Evolutionary conservation across 1,140 invertebrate species (phyloP).

Genomic region (Chrysopa pallens): DNA sequence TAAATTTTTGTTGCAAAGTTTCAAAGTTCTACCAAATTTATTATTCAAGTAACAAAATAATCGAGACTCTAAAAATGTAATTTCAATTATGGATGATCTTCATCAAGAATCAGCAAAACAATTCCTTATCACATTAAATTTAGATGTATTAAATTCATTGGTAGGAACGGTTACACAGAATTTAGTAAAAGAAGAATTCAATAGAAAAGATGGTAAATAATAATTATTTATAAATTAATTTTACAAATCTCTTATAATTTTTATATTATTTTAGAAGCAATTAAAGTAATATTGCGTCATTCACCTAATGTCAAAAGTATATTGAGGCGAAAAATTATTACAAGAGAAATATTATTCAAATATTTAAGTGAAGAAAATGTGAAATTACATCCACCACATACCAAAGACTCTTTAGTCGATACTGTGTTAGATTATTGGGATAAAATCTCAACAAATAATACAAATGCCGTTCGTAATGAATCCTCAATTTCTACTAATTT

Average conservation of each 20-base stretch:
- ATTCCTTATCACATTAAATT: no score
- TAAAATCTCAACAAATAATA: background rate
- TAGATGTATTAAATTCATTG: slow-evolving; percentile 11
- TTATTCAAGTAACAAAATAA: no score
- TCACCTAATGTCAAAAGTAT: slow-evolving; percentile 19
- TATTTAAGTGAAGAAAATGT: slow-evolving; percentile 24
- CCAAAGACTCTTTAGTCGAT: slow-evolving; percentile 25
- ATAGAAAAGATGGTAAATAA: slow-evolving; percentile 11
- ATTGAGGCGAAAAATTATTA: slow-evolving; percentile 24
- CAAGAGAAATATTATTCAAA: slow-evolving; percentile 24
- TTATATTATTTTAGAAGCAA: slow-evolving; percentile 25
- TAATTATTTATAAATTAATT: background rate
- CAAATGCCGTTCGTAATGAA: background rate
- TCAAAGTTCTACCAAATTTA: no score
- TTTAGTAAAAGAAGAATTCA: slow-evolving; percentile 13
- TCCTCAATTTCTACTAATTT: background rate
- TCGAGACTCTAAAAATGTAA: no score
- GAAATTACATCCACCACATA: slow-evolving; percentile 19
- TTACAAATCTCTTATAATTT: slow-evolving; percentile 1
- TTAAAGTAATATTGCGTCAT: slow-evolving; percentile 23
- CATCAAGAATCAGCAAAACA: no score
- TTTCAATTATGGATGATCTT: no score
- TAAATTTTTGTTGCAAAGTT: no score
- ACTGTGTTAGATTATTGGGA: slow-evolving; percentile 24
- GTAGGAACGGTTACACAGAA: slow-evolving; percentile 16